Evolutionary conservation across 2,797 vertebrate species (phyloP), one percentile per base, ranked within the genome.

Genomic region (Dromococcyx pavoninus): DNA sequence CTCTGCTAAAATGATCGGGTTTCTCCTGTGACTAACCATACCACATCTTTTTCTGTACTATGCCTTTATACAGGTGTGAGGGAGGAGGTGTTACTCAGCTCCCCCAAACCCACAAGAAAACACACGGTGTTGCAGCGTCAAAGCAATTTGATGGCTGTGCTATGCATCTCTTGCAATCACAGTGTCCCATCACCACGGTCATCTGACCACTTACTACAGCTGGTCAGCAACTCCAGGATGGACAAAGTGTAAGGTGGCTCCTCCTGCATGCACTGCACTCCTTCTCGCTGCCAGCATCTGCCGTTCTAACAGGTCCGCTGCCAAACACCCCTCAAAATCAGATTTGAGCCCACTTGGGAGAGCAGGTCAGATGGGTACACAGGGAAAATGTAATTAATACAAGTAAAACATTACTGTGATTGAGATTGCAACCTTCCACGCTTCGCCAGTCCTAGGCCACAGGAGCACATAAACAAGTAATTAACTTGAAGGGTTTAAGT

Each of bases 321-420:
- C 41, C 86, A 88, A 78, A 81, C 2, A 3, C 17, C 30, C 9
- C 43, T 27, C 53, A 19, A 76, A 86, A 84, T 54, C 62, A 78
- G 53, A 82, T 50, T n/a, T 4, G 14, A 81, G 56, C 58, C 69
- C 2, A 2, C 2, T 1, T 43, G 35, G 62, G 54, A 86, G 39
- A 82, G 61, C 51, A 58, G 60, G 58, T 73, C 60, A 77, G 48
- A 48, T 30, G n/a, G 21, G 13, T 41, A 72, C 18, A 24, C 32
- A 35, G 43, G 66, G 62, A 96, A 92, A 93, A 89, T 5, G 5
- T 60, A 83, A 91, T 85, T 81, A 89, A 87, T 86, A 54, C 44
- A 87, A 65, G 61, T 21, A 73, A 91, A 95, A 86, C 24, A 57
- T 71, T 67, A 54, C 35, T 54, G 67, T 53, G 41, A 92, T 46